Evolutionary conservation across 2,797 vertebrate species (phyloP).

Genomic region (Malacoraja senta): DNA sequence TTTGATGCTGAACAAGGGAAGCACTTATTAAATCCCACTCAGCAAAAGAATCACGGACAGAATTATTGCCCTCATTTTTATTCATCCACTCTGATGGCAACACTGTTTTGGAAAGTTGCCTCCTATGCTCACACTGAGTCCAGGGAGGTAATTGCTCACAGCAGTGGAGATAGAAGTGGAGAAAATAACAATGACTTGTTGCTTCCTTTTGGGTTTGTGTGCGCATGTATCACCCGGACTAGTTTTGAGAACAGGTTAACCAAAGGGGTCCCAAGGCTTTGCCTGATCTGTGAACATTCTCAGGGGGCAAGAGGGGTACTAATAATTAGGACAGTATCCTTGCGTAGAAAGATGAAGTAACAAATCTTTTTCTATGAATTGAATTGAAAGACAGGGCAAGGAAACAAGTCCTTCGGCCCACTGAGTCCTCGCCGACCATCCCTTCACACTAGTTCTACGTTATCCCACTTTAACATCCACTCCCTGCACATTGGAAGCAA

Average conservation of each 20-base stretch:
- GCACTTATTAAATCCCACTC: constrained; percentile 17
- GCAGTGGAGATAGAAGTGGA: background rate
- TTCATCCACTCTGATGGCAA: background rate
- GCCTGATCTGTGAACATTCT: too few species aligned
- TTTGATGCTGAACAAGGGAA: background rate
- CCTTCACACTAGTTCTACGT: too few species aligned
- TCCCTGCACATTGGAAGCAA: too few species aligned
- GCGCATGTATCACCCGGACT: too few species aligned
- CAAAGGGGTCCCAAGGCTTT: background rate
- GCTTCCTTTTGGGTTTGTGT: background rate
- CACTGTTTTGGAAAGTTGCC: background rate
- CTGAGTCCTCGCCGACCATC: too few species aligned
- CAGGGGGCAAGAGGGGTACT: background rate
- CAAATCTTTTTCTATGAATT: background rate
- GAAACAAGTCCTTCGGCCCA: too few species aligned
- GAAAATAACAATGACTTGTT: background rate
- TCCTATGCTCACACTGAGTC: background rate
- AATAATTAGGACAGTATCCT: background rate
- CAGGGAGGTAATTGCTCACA: background rate
- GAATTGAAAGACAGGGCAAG: too few species aligned
- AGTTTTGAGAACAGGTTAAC: background rate
- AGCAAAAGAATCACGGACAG: background rate
- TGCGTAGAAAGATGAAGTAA: background rate
- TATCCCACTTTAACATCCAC: too few species aligned
- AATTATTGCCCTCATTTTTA: background rate